Evolutionary conservation across 1,140 invertebrate species (phyloP).

Genomic region (Trachymyrmex cornetzi): DNA sequence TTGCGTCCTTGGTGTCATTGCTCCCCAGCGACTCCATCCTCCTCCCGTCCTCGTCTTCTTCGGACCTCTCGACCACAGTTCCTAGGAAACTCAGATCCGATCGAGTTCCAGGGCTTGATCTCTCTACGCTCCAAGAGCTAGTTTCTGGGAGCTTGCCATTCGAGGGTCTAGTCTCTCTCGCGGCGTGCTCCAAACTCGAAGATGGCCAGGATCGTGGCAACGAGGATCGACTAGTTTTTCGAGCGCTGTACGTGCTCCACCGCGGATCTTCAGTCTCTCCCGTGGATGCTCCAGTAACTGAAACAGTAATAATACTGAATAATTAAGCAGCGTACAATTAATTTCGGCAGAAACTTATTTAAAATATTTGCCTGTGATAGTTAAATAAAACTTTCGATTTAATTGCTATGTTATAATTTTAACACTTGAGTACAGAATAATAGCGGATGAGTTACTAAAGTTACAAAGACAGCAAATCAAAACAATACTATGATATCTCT

Average conservation of each 20-base stretch:
- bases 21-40: slow-evolving; percentile 14
- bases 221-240: slow-evolving; percentile 67
- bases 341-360: not conserved
- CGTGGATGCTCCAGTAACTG: slow-evolving; percentile 78
- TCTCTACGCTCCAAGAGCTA: slow-evolving; percentile 63
- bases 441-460: not conserved
- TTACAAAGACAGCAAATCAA: not conserved
- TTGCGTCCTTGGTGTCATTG: slow-evolving; percentile 33
- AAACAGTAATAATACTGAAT: slow-evolving; percentile 69
- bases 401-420: not conserved
- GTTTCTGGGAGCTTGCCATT: slow-evolving; percentile 61
- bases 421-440: not conserved
- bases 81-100: slow-evolving; percentile 44
- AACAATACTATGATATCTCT: not conserved
- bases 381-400: not conserved
- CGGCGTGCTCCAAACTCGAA: slow-evolving; percentile 54
- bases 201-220: slow-evolving; percentile 49
- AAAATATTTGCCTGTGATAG: not conserved
- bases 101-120: slow-evolving; percentile 39
- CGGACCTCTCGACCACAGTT: slow-evolving; percentile 43
- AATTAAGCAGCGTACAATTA: not conserved
- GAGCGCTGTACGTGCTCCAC: slow-evolving; percentile 70
- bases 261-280: slow-evolving; percentile 69
- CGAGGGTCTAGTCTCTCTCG: slow-evolving; percentile 43
- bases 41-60: slow-evolving; percentile 40